Conservation (phyloP, 2,888 invertebrate genomes). For the Xylophagus ater region DNA sequence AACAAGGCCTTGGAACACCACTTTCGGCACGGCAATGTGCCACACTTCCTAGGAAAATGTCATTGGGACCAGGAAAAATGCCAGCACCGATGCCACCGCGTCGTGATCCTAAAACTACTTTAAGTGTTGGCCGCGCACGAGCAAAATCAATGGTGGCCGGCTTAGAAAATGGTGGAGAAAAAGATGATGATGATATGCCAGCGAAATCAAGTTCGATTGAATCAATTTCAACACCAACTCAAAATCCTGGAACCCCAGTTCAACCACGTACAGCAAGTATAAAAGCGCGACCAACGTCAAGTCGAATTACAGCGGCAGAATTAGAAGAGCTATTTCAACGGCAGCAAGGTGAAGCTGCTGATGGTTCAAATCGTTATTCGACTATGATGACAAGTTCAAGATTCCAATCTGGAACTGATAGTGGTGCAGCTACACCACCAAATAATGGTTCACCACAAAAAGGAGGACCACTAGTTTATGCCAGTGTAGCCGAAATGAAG, state of each 20-base stretch:
- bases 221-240: slow-evolving; percentile 51
- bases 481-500: slow-evolving; percentile 93
- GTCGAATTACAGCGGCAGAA: slow-evolving; percentile 81
- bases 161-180: slow-evolving; percentile 60
- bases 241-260: slow-evolving; percentile 49
- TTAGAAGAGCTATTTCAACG: slow-evolving; percentile 87
- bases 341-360: slow-evolving; percentile 55
- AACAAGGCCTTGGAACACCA: slow-evolving; percentile 45
- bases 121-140: slow-evolving; percentile 83
- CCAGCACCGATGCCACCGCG: slow-evolving; percentile 88
- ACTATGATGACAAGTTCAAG: slow-evolving; percentile 64
- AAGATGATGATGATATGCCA: slow-evolving; percentile 57
- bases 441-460: slow-evolving; percentile 49
- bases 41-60: slow-evolving; percentile 71
- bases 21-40: slow-evolving; percentile 58
- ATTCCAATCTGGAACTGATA: slow-evolving; percentile 51
- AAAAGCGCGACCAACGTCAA: slow-evolving; percentile 74
- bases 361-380: slow-evolving; percentile 39
- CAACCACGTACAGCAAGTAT: slow-evolving; percentile 85
- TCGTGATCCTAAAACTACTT: slow-evolving; percentile 86
- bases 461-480: slow-evolving; percentile 61
- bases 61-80: slow-evolving; percentile 49
- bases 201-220: slow-evolving; percentile 74
- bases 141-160: slow-evolving; percentile 92
- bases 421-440: slow-evolving; percentile 49